Conservation (phyloP, 2,113 vertebrate species). For the Nerophis ophidion region DNA sequence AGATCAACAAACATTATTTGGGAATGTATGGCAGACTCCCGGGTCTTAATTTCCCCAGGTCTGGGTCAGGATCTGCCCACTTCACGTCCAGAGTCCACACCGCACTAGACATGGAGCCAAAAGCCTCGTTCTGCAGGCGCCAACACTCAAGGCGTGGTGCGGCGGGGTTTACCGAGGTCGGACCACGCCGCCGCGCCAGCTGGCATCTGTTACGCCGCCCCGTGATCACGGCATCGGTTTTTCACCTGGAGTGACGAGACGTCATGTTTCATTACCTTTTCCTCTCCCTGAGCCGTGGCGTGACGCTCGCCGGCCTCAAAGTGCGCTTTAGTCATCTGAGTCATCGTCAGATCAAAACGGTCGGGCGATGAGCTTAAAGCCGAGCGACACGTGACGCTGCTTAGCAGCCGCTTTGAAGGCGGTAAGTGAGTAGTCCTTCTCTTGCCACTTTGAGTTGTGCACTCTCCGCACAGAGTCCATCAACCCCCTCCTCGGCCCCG, state of each 20-base stretch:
- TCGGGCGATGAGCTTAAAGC: constrained; percentile 35
- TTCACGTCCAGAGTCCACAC: too few relatives aligned
- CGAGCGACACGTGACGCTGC: constrained; percentile 37
- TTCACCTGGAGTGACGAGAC: constrained; percentile 53
- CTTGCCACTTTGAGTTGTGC: constrained; percentile 38
- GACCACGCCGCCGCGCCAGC: too few relatives aligned
- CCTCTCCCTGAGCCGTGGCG: constrained; percentile 26
- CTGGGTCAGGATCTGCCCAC: too few relatives aligned
- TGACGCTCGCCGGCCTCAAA: background rate
- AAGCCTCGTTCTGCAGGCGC: too few relatives aligned
- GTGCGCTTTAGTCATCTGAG: constrained; percentile 1
- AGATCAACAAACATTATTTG: too few relatives aligned
- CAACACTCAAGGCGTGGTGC: too few relatives aligned
- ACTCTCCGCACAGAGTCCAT: constrained; percentile 58
- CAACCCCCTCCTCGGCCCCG: constrained; percentile 49
- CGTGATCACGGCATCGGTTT: constrained; percentile 16
- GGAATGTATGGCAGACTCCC: too few relatives aligned
- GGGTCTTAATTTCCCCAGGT: too few relatives aligned
- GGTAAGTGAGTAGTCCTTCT: constrained; percentile 32
- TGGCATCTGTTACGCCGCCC: too few relatives aligned
- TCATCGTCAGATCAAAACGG: constrained; percentile 36
- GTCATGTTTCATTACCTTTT: constrained; percentile 61
- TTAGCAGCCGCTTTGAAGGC: constrained; percentile 43
- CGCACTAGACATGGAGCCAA: too few relatives aligned
- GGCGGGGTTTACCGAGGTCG: too few relatives aligned